Evolutionary conservation across 2,797 vertebrate genomes (phyloP), one percentile per base, ranked within the genome.

Genomic region (Leptatherina wallacei): DNA sequence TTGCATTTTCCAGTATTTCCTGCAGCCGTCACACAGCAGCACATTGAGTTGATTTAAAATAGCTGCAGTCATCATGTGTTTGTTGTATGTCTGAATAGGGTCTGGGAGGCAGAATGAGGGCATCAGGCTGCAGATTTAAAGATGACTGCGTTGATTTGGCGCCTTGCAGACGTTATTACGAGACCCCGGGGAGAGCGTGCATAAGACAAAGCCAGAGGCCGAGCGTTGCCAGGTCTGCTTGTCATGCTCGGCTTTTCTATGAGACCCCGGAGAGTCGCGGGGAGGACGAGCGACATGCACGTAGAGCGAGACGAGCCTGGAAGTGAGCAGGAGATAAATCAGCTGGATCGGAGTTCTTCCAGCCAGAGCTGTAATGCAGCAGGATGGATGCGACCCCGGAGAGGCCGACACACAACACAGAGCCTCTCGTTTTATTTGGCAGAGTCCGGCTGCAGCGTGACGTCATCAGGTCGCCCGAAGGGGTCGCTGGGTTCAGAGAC

Each of bases 251-350:
- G 58, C 87, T 80, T 35, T 75, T 71, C 74, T 85, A 88, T 69
- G 77, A 78, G 82, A 59, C 84, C 71, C 80, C 49, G 3, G 83
- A 78, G 88, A 82, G 27, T 69, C 69, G 36, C 68, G 36, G 35
- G 36, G 61, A 57, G 57, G 65, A 61, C 14, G 71, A 81, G 71
- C 84, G 69, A 66, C 61, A 5, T 38, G 0, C 59, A 16, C 2
- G 8, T 61, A 68, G 63, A 87, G 60, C 57, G 54, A 82, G 64
- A 73, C 36, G 3, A 52, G 38, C 12, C 36, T 13, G 8, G 16
- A 10, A 74, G 78, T 4, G 78, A 81, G 78, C n/a, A n/a, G 65
- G 63, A 80, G 79, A 72, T 88, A 75, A 91, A 86, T 91, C 88
- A 87, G 6, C 2, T 38, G 24, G 65, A 83, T 70, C 69, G 30